Evolutionary conservation across 2,888 invertebrate genomes (phyloP).

Genomic region (Julus scandinavius): DNA sequence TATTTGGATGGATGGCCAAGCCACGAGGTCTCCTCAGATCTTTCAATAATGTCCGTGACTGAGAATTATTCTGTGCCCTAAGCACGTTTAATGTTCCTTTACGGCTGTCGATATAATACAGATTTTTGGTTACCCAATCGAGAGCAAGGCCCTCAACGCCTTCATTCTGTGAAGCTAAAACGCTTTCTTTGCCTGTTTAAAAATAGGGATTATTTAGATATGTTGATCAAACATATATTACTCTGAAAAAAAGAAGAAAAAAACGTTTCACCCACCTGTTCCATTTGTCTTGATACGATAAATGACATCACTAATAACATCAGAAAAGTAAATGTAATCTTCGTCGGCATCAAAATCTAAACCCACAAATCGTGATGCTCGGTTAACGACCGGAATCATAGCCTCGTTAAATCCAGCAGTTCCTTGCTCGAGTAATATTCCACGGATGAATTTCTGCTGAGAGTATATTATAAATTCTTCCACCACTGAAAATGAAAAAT

Average conservation of each 20-base stretch:
- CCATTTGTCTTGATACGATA: slow-evolving; percentile 72
- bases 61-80: slow-evolving; percentile 85
- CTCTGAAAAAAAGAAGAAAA: too few relatives aligned
- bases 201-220: neutral
- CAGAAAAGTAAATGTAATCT: slow-evolving; percentile 95
- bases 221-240: neutral
- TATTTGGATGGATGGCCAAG: slow-evolving; percentile 96
- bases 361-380: slow-evolving; percentile 92
- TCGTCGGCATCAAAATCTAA: slow-evolving; percentile 92
- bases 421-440: slow-evolving; percentile 85
- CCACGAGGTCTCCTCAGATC: slow-evolving; percentile 93
- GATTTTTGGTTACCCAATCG: slow-evolving; percentile 94
- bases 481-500: slow-evolving; percentile 69
- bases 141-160: slow-evolving; percentile 96
- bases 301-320: slow-evolving; percentile 94
- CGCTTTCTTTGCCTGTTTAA: slow-evolving; percentile 78
- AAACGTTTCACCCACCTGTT: slow-evolving; percentile 63
- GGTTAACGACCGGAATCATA: slow-evolving; percentile 91
- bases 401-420: slow-evolving; percentile 94
- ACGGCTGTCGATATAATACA: slow-evolving; percentile 94
- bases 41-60: slow-evolving; percentile 83
- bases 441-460: slow-evolving; percentile 94
- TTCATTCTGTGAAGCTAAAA: slow-evolving; percentile 94
- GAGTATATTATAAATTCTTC: slow-evolving; percentile 94
- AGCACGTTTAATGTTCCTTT: slow-evolving; percentile 94